Evolutionary conservation across 2,113 vertebrate genomes (phyloP).

Genomic region (Lasiurus borealis): DNA sequence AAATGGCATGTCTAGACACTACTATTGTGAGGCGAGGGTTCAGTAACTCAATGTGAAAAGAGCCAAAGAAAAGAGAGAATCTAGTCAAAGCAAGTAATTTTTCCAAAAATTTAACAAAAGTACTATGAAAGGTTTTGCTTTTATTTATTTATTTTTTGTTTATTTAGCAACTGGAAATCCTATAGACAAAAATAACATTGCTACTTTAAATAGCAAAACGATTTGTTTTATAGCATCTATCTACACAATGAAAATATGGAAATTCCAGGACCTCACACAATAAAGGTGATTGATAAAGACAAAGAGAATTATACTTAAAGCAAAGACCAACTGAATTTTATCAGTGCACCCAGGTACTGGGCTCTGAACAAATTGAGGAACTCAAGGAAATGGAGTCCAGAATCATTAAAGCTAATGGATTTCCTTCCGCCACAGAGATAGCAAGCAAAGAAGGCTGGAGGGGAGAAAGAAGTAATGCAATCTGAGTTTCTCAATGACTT

Average conservation of each 20-base stretch:
- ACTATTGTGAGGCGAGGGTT: not conserved
- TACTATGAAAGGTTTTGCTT: not conserved
- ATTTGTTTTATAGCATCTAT: not conserved
- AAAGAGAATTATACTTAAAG: not conserved
- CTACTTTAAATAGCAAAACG: not conserved
- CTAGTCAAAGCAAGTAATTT: not conserved
- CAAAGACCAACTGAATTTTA: not conserved
- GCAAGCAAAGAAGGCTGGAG: not conserved
- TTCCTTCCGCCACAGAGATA: not conserved
- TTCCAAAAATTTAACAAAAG: not conserved
- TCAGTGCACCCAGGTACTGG: not conserved
- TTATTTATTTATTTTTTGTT: not conserved
- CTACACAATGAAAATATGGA: not conserved
- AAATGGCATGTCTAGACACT: not conserved
- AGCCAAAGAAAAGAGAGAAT: not conserved
- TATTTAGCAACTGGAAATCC: not conserved
- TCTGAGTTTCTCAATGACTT: not conserved
- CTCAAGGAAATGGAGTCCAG: not conserved
- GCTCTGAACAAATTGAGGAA: not conserved
- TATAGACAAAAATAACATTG: not conserved
- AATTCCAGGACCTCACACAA: not conserved
- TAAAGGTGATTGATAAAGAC: not conserved
- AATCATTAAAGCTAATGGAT: not conserved
- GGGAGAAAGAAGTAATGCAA: not conserved
- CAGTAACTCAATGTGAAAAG: not conserved